Evolutionary conservation across 1,140 invertebrate species (phyloP).

Genomic region (Drosophila suzukii): DNA sequence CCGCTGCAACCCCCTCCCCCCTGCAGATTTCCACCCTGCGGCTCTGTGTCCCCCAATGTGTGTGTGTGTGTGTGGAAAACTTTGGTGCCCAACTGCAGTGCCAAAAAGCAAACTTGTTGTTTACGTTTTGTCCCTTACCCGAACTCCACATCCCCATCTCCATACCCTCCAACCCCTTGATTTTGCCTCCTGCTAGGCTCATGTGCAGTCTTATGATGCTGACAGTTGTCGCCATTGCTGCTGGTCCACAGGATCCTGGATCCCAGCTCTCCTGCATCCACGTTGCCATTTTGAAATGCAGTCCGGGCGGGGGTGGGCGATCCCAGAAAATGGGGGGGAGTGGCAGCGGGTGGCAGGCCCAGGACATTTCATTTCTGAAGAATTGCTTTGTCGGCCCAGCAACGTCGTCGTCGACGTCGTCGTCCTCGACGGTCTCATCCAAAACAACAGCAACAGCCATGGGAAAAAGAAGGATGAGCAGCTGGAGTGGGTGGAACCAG

Average conservation of each 20-base stretch:
- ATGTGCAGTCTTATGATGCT: conserved; percentile 73
- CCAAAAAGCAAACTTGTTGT: conserved; percentile 71
- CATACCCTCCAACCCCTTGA: conserved; percentile 2
- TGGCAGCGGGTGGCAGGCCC: conserved; percentile 7
- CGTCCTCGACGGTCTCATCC: conserved; percentile 23
- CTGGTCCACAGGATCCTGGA: conserved; percentile 31
- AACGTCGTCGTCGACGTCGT: conserved; percentile 37
- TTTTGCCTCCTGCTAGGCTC: conserved; percentile 42
- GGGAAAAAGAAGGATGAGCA: neutral
- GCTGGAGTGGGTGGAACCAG: neutral
- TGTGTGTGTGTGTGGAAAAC: conserved; percentile 40
- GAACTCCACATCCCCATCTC: conserved; percentile 2
- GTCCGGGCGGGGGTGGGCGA: conserved; percentile 43
- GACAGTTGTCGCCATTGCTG: conserved; percentile 72
- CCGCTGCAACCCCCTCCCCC: conserved; percentile 20
- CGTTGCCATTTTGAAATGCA: conserved; percentile 64
- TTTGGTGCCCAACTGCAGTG: conserved; percentile 63
- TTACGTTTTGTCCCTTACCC: conserved; percentile 60
- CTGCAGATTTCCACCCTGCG: neutral
- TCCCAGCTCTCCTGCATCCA: conserved; percentile 12
- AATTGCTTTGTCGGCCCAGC: conserved; percentile 74
- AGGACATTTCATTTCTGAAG: conserved; percentile 83
- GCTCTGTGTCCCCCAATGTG: neutral
- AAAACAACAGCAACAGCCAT: conserved; percentile 55
- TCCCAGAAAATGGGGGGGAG: conserved; percentile 1